phyloP scores from a whole-genome alignment of 1,140 invertebrate species.

The Danaus melanippus region DNA sequence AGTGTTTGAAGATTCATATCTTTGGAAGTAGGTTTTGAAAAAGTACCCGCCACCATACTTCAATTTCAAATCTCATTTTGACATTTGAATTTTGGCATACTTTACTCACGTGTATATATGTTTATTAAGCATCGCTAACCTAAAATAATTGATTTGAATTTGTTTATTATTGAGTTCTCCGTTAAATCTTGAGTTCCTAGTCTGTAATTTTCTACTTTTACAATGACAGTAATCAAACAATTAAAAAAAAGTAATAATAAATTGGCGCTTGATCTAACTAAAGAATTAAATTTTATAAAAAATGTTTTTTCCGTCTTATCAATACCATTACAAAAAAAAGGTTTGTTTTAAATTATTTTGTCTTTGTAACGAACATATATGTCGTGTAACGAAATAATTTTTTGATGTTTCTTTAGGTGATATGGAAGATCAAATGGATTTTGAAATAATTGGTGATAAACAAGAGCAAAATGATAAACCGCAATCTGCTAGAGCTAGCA shows the following conservation, averaged over 20 bases:
- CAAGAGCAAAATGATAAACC: constrained; percentile 31
- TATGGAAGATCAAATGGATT: constrained; percentile 36
- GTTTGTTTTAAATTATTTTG: constrained; percentile 20
- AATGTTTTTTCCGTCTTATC: constrained; percentile 47
- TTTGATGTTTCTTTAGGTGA: constrained; percentile 35
- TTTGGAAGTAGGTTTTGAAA: too few species aligned
- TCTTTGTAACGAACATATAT: too few species aligned
- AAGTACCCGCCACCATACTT: too few species aligned
- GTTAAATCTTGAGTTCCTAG: too few species aligned
- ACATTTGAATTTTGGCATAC: too few species aligned
- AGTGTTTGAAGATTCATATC: too few species aligned
- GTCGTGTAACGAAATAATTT: neutral
- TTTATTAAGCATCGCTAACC: too few species aligned
- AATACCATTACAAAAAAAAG: constrained; percentile 41
- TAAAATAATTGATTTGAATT: too few species aligned
- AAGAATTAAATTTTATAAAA: constrained; percentile 55
- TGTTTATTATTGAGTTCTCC: too few species aligned
- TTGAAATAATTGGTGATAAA: constrained; percentile 41
- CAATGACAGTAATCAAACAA: neutral
- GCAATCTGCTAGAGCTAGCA: constrained; percentile 37
- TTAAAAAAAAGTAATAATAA: constrained; percentile 37
- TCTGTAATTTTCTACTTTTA: neutral
- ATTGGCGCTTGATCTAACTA: constrained; percentile 25
- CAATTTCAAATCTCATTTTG: too few species aligned
- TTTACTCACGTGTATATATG: too few species aligned